These are phyloP conservation scores for Halichoeres trimaculatus DNA, from an alignment of 2,113 vertebrate genomes.

Conservation along the genomic window DNA sequence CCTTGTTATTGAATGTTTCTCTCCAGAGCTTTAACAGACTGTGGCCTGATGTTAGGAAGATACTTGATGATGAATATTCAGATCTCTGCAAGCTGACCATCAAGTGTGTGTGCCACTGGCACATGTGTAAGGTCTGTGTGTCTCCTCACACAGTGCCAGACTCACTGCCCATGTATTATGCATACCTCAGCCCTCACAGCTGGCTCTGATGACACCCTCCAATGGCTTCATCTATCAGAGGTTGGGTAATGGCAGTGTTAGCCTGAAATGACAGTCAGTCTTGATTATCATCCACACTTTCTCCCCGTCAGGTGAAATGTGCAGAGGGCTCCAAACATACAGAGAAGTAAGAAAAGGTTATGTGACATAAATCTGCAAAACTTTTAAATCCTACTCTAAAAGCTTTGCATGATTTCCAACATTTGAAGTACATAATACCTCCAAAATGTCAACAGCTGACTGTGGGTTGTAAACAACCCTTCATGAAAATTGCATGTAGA, in stretches of 20 bases:
- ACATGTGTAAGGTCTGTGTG: conserved; percentile 17
- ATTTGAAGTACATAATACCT: not conserved
- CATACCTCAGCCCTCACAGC: conserved; percentile 88
- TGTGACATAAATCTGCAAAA: conserved; percentile 72
- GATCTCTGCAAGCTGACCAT: not conserved
- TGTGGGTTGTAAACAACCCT: not conserved
- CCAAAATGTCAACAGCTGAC: not conserved
- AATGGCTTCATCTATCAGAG: conserved; percentile 91
- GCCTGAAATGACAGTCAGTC: conserved; percentile 78
- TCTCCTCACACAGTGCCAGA: conserved; percentile 81
- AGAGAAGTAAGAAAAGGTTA: conserved; percentile 70
- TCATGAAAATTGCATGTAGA: conserved; percentile 11
- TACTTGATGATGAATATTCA: conserved; percentile 15
- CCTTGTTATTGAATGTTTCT: not conserved
- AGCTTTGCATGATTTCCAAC: not conserved
- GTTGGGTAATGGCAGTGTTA: conserved; percentile 85
- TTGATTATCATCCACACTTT: conserved; percentile 89
- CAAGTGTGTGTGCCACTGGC: not conserved
- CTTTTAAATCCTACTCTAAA: conserved; percentile 64
- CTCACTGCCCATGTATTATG: conserved; percentile 88
- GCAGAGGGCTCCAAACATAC: conserved; percentile 84
- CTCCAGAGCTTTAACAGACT: not conserved
- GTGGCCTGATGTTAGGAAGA: not conserved
- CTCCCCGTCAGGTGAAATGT: conserved; percentile 80
- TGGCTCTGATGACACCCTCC: conserved; percentile 91